A percentile compares a stretch with the other conserved stretches of the same genome.
Evolutionary conservation across 2,113 vertebrate genomes (phyloP).

Genomic region (Centropus unirufus): DNA sequence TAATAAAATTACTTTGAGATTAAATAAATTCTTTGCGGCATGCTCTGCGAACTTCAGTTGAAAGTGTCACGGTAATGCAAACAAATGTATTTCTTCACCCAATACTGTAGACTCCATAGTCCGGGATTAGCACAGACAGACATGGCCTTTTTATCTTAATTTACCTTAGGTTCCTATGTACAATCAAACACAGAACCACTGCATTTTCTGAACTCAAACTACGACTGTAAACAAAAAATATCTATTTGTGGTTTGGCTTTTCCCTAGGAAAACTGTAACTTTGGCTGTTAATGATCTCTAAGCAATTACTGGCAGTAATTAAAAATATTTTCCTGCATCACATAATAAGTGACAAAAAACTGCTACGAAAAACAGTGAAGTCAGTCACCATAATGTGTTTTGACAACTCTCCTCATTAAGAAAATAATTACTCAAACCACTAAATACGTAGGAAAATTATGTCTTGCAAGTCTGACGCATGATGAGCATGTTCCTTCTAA

Average conservation of each 20-base stretch:
- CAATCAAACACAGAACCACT: not conserved
- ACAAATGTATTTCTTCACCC: not conserved
- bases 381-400: conserved; percentile 43
- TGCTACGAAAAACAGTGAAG: conserved; percentile 21
- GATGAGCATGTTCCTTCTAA: conserved; percentile 49
- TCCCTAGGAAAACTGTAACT: not conserved
- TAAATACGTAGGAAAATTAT: conserved; percentile 51
- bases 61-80: not conserved
- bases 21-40: not conserved
- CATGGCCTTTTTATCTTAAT: not conserved
- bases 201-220: not conserved
- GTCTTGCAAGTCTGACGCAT: conserved; percentile 44
- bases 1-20: not conserved
- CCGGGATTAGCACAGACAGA: not conserved
- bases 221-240: not conserved
- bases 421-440: conserved; percentile 63
- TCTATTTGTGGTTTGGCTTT: not conserved
- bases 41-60: not conserved
- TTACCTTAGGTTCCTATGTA: not conserved
- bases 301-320: conserved; percentile 38
- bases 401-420: conserved; percentile 45
- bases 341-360: conserved; percentile 22
- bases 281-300: not conserved
- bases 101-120: not conserved
- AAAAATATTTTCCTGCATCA: not conserved